Evolutionary conservation across 2,797 vertebrate genomes (phyloP).

Genomic region (Chloroceryle inda): DNA sequence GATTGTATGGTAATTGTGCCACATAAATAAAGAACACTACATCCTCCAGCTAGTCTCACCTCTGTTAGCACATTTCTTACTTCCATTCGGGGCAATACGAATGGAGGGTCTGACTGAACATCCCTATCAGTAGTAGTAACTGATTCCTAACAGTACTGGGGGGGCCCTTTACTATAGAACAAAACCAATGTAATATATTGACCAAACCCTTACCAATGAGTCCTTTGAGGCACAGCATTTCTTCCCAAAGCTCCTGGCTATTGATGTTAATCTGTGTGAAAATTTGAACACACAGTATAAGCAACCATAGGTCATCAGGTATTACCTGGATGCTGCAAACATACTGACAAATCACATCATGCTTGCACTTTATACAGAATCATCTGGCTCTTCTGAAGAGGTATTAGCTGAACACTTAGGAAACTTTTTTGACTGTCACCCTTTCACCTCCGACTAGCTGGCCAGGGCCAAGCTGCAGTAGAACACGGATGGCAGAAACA

Average conservation of each 20-base stretch:
- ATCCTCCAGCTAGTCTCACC: not conserved
- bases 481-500: not conserved
- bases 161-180: not conserved
- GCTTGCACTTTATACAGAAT: not conserved
- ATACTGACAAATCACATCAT: not conserved
- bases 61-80: not conserved
- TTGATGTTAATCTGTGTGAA: conserved; percentile 83
- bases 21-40: not conserved
- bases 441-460: not conserved
- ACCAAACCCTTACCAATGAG: conserved; percentile 86
- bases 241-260: conserved; percentile 94
- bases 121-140: not conserved
- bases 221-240: conserved; percentile 89
- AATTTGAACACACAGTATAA: not conserved
- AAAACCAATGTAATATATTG: not conserved
- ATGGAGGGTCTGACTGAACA: not conserved
- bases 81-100: not conserved
- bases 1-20: not conserved
- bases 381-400: not conserved
- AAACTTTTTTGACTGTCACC: not conserved
- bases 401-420: not conserved
- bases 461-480: not conserved
- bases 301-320: not conserved
- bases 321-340: not conserved
- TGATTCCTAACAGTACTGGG: not conserved